Evolutionary conservation across 1,140 invertebrate genomes (phyloP).

Genomic region (Caenorhabditis remanei): DNA sequence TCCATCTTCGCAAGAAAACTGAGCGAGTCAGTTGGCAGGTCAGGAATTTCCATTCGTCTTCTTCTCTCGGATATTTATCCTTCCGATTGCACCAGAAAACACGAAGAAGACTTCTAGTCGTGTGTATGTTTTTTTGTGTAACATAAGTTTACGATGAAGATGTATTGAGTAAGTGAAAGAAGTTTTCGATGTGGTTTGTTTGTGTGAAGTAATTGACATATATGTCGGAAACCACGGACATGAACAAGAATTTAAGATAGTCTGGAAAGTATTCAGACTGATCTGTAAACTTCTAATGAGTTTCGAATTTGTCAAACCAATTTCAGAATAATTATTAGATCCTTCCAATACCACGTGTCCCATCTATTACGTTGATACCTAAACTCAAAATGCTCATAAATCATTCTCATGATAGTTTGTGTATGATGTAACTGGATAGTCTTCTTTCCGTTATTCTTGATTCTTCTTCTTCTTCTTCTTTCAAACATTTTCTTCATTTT

Average conservation of each 20-base stretch:
- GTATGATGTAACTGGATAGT: constrained; percentile 49
- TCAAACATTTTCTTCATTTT: constrained; percentile 50
- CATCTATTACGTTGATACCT: background rate
- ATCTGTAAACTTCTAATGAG: too few relatives aligned
- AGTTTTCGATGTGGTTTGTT: background rate
- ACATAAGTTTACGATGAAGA: constrained; percentile 14
- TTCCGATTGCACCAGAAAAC: background rate
- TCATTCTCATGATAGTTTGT: constrained; percentile 48
- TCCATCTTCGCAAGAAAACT: too few relatives aligned
- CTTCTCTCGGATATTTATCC: constrained; percentile 3
- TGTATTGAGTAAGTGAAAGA: background rate
- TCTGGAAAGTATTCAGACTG: too few relatives aligned
- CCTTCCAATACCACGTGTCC: too few relatives aligned
- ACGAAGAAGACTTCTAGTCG: background rate
- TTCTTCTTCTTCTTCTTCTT: background rate
- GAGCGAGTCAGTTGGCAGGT: background rate
- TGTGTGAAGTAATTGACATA: too few relatives aligned
- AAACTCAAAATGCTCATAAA: constrained; percentile 14
- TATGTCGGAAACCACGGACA: too few relatives aligned
- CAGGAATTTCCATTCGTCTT: background rate
- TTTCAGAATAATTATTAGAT: background rate
- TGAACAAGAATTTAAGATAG: too few relatives aligned
- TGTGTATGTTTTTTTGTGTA: background rate
- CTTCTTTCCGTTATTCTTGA: background rate
- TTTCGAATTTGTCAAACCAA: too few relatives aligned